These are phyloP conservation scores for Catajapyx aquilonaris DNA, from an alignment of 1,140 invertebrate species.

Conservation along the genomic window DNA sequence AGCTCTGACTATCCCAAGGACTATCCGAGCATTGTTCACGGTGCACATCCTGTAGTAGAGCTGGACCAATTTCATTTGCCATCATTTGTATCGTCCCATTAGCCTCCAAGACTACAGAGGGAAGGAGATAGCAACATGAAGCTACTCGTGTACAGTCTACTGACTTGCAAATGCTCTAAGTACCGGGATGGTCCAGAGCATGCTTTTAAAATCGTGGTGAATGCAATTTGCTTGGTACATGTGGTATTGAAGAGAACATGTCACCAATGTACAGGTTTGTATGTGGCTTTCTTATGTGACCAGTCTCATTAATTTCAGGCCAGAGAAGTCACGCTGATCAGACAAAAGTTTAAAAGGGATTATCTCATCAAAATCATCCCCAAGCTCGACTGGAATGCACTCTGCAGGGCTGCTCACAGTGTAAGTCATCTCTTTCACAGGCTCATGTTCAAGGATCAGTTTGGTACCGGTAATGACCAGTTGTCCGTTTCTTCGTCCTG, in stretches of 20 bases:
- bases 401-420: slow-evolving; percentile 53
- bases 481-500: no score
- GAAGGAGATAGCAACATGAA: no score
- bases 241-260: neutral
- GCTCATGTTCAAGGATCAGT: no score
- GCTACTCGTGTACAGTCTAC: slow-evolving; percentile 87
- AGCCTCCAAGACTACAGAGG: no score
- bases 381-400: slow-evolving; percentile 61
- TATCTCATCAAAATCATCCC: slow-evolving; percentile 80
- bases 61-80: no score
- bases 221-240: slow-evolving; percentile 15
- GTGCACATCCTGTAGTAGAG: no score
- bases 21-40: no score
- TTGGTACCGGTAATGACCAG: no score
- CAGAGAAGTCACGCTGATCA: slow-evolving; percentile 52
- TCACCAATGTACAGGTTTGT: neutral
- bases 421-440: no score
- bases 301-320: slow-evolving; percentile 31
- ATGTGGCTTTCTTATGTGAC: neutral
- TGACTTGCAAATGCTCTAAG: slow-evolving; percentile 86
- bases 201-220: slow-evolving; percentile 70
- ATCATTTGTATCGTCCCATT: no score
- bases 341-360: slow-evolving; percentile 75
- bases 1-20: no score
- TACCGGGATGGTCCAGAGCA: slow-evolving; percentile 79